Base-by-base conservation (phyloP, 2,888 invertebrate species). In the Acronicta alni region DNA sequence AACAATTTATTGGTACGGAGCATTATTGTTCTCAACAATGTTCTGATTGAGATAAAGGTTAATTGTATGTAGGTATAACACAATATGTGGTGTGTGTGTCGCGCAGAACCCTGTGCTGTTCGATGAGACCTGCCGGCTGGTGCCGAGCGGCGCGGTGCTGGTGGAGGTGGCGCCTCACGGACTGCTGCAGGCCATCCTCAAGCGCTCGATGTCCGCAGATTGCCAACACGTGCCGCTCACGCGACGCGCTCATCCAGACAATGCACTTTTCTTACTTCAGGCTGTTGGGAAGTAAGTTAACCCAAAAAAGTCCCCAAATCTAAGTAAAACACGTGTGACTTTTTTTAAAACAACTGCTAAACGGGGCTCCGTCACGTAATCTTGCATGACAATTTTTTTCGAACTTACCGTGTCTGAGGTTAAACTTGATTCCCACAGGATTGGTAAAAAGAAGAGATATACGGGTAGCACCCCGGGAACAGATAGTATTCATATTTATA, bases 121-220 rank as follows among this genome's bases (percentile, higher is more conserved):
- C 82, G 97, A 97, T 83, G 98, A 98, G 87, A 97, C 97, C 0
- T 92, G 96, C 8, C 92, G 90, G 43, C 94, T 96, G 79, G 96
- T 98, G 48, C 98, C 97, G 0, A 91, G 94, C 26, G 96, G 97
- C 82, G 97, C 98, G 0, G 94, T 98, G 41, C 94, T 96, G 16
- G 96, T 98, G 65, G 98, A 98, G 88, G 96, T 98, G 67, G 98
- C 98, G 0, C 98, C 98, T 0, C 98, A 98, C 81, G 96, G 97
- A 18, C 93, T 98, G 17, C 94, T n/a, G n/a, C n/a, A n/a, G n/a
- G n/a, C n/a, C n/a, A n/a, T n/a, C n/a, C n/a, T n/a, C n/a, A n/a
- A n/a, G 81, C 94, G 97, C 48, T 96, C 97, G 0, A 87, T 98
- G 30, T 87, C 91, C 23, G 94, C 3, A 94, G 18, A 95, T 12